Base-by-base conservation (phyloP, 2,113 vertebrate species). In the Corydoras maculifer region DNA sequence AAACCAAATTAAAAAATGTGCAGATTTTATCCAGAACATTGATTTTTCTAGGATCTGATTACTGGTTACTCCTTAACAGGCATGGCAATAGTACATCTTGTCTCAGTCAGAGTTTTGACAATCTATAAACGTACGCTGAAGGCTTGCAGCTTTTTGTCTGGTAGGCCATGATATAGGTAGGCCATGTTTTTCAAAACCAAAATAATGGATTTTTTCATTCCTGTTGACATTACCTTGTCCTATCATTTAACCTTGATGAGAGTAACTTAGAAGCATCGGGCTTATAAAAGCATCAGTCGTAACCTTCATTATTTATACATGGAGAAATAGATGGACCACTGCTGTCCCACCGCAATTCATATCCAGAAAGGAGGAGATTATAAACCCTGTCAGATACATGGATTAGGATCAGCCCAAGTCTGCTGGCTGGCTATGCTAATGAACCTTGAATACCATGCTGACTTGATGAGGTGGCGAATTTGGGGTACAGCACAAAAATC, bases 251-350 rank as follows among this genome's bases (percentile, higher is more conserved):
- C 84, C 75, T 84, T 82, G 29, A 50, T 43, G 53, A 62, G 58
- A 60, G 35, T 18, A 69, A 67, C 18, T 69, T 54, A 77, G 78
- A 82, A 67, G 66, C 78, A 69, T 79, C 81, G 43, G 82, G 79
- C 82, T 88, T 82, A 84, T 81, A 72, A 83, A 63, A 81, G 76
- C 68, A 75, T 75, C 53, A 65, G 73, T 71, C 68, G 79, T 81
- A 84, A 83, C 78, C 62, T 61, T 68, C 73, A 83, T 84, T 88
- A 87, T 88, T 88, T 86, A 88, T 86, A 87, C 81, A 86, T 80
- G 70, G 53, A 69, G 69, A 70, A 71, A 79, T 82, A 84, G 78
- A 79, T 71, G 73, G 65, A 62, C 69, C 63, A 54, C 78, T 75
- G 13, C 59, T 53, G 70, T 68, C 60, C 11, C 61, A 48, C 51